Conservation (phyloP, 2,888 invertebrate genomes). For the Helleia helle region DNA sequence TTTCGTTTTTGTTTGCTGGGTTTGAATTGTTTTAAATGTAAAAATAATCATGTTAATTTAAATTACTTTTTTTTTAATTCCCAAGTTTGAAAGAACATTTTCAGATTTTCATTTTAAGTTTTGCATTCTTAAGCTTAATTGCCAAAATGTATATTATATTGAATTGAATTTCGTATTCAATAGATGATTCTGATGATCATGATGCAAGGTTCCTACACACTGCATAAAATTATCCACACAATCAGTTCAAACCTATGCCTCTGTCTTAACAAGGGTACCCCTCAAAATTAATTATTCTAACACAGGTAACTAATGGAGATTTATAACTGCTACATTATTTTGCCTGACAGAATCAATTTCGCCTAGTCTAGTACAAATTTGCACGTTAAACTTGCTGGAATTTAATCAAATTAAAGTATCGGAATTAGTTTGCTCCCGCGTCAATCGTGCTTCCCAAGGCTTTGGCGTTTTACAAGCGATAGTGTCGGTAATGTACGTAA, state of each 20-base stretch:
- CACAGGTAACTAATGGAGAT: constrained; percentile 27
- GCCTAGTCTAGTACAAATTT: constrained; percentile 27
- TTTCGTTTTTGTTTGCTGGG: no score
- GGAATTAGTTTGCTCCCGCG: constrained; percentile 23
- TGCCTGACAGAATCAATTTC: constrained; percentile 30
- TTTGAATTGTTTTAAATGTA: no score
- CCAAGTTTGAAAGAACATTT: no score
- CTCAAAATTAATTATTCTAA: constrained; percentile 3
- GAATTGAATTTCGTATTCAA: no score
- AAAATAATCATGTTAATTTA: no score
- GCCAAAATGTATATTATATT: no score
- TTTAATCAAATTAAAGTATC: constrained; percentile 24
- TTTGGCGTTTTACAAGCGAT: background rate
- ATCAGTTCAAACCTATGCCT: background rate
- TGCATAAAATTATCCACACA: no score
- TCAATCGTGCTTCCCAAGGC: constrained; percentile 21
- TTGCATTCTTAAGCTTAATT: no score
- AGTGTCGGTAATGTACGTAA: background rate
- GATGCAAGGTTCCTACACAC: no score
- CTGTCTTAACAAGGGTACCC: background rate
- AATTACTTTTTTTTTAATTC: no score
- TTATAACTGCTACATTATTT: constrained; percentile 31
- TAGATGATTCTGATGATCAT: no score
- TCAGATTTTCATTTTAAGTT: no score
- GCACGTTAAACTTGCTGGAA: constrained; percentile 23